These are phyloP conservation scores for Brachymystax lenok DNA, from an alignment of 2,797 vertebrate genomes.

Conservation along the genomic window DNA sequence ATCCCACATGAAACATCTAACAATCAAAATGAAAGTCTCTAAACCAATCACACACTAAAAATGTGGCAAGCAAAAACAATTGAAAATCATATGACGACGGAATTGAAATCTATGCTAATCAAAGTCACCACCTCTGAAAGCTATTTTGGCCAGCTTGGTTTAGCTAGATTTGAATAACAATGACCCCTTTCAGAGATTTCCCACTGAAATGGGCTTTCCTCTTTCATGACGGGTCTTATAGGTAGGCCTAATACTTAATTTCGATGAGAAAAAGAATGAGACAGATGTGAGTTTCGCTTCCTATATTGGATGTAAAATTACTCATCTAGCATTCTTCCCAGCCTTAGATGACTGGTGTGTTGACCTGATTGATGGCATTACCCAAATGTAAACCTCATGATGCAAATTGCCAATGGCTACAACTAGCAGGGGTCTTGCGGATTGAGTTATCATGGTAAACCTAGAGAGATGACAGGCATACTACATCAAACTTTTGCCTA, in stretches of 20 bases:
- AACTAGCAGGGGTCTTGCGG: neutral
- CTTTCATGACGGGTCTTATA: neutral
- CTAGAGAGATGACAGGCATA: constrained; percentile 1
- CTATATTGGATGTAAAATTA: neutral
- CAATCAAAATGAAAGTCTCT: neutral
- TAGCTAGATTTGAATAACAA: neutral
- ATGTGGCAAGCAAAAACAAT: neutral
- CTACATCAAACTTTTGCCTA: neutral
- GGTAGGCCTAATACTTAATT: neutral
- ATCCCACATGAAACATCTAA: neutral
- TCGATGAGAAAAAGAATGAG: neutral
- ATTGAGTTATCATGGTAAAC: neutral
- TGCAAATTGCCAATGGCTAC: constrained; percentile 6
- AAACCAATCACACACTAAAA: neutral
- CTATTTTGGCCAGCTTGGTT: neutral
- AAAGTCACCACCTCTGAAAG: constrained; percentile 3
- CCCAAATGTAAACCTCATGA: constrained; percentile 12
- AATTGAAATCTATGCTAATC: neutral
- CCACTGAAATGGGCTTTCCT: neutral
- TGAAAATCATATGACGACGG: neutral
- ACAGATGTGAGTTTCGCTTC: constrained; percentile 4
- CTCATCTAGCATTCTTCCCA: constrained; percentile 1
- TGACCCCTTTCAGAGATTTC: neutral
- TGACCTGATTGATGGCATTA: neutral
- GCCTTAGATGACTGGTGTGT: neutral